Evolutionary conservation across 2,888 invertebrate genomes (phyloP), one percentile per base, ranked within the genome.

Genomic region (Mesorhabditis spiculigera): DNA sequence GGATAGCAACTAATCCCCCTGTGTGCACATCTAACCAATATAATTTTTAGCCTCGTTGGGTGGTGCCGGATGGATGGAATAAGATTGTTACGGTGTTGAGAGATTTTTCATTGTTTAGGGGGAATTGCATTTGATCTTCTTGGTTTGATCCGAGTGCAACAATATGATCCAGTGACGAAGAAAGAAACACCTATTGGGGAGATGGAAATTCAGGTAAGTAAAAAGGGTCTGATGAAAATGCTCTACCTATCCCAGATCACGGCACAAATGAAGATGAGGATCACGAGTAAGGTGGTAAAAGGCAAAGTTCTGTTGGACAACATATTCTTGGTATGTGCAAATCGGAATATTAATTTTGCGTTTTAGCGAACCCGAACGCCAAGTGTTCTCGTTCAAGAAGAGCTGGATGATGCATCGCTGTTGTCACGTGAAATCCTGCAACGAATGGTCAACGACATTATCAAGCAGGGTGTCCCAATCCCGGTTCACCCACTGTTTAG

Each of bases 401-500:
- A 84, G 68, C 74, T 84, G 65, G 85, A 84, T 67, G 80, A 82
- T 68, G 83, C 84, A 42, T 82, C 81, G 5, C 78, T 84, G 65
- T 68, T 84, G 43, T 77, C 82, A 1, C 76, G 82, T 50, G 84
- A 84, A 72, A 85, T 84, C 43, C 75, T 84, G 10, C 76, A 77
- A 63, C 42, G 74, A 73, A 78, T 78, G 77, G 77, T 83, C 16
- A 84, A 84, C 71, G 84, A 84, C 66, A 81, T 84, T 68, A 75
- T 84, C 28, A 77, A 77, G 62, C 82, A 84, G 68, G 84, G 84
- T 8, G 81, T 85, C 67, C 81, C 83, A 45, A 85, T 85, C 71
- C 84, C 84, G 16, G 79, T 85, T 13, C 85, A 84, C 73, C 84
- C 84, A 8, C 78, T 84, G 5, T 82, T 85, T 77, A 80, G 79